phyloP scores from a whole-genome alignment of 2,888 invertebrate genomes.

The Torymus auratus region DNA sequence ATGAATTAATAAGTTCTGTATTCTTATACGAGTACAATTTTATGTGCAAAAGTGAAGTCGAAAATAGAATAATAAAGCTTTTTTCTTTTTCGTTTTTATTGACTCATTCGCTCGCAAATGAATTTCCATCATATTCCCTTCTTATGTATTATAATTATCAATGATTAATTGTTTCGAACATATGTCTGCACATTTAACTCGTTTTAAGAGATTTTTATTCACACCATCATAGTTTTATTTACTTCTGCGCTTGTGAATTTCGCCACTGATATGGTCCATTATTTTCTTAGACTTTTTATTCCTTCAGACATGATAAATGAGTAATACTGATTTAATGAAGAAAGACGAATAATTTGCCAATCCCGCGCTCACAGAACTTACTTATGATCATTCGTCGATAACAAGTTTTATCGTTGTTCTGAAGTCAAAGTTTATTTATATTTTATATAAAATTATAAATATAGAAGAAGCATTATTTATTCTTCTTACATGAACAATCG shows the following conservation, averaged over 20 bases:
- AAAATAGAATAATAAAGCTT: constrained; percentile 59
- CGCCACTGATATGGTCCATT: constrained; percentile 67
- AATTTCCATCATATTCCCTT: constrained; percentile 39
- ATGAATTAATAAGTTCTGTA: constrained; percentile 39
- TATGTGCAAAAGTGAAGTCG: constrained; percentile 53
- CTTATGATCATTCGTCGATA: constrained; percentile 38
- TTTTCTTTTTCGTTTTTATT: constrained; percentile 44
- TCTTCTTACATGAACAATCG: constrained; percentile 36
- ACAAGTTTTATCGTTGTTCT: constrained; percentile 51
- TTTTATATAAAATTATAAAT: constrained; percentile 39
- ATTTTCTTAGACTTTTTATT: constrained; percentile 67
- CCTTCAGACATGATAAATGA: constrained; percentile 62
- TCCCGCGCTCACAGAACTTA: constrained; percentile 56
- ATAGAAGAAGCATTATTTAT: constrained; percentile 39
- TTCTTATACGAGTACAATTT: constrained; percentile 40
- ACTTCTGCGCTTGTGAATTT: constrained; percentile 34
- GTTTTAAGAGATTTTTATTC: constrained; percentile 4
- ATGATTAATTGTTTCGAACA: constrained; percentile 55
- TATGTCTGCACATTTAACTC: constrained; percentile 30
- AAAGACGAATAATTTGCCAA: constrained; percentile 63
- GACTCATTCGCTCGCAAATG: constrained; percentile 51
- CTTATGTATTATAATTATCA: constrained; percentile 58
- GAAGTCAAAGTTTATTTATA: constrained; percentile 35
- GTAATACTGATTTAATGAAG: constrained; percentile 71
- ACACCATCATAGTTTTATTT: constrained; percentile 32